Percentiles rank a stretch among this genome's conserved stretches.
These are phyloP conservation scores for Sinelater perroti DNA, from an alignment of 2,888 invertebrate species.

Conservation along the genomic window DNA sequence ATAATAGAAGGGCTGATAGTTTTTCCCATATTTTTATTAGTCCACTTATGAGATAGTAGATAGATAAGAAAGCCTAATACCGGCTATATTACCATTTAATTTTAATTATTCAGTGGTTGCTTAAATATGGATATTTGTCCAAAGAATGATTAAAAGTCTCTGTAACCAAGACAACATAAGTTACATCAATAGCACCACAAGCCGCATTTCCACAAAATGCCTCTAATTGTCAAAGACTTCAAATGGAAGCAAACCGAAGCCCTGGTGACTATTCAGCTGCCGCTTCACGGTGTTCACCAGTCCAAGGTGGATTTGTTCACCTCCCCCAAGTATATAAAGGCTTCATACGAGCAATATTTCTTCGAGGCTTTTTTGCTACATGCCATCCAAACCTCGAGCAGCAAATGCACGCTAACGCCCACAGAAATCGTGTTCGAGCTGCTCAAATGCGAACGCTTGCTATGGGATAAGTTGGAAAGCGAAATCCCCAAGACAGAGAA, in stretches of 20 bases:
- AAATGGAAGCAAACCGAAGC: constrained; percentile 77
- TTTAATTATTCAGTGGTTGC: too few species aligned
- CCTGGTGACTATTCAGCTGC: constrained; percentile 70
- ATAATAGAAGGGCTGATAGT: too few species aligned
- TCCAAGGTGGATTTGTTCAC: constrained; percentile 76
- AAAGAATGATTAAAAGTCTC: too few species aligned
- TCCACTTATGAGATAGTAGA: too few species aligned
- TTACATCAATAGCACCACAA: too few species aligned
- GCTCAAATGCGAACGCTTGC: constrained; percentile 65
- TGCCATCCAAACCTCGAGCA: constrained; percentile 68
- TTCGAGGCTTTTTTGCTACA: constrained; percentile 77
- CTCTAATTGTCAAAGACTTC: constrained; percentile 78
- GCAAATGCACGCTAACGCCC: constrained; percentile 71
- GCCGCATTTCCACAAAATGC: too few species aligned
- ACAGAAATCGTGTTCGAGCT: constrained; percentile 73
- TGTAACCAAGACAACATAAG: background rate
- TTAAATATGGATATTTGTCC: too few species aligned
- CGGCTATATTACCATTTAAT: too few species aligned
- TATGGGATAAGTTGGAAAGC: constrained; percentile 69
- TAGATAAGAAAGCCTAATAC: too few species aligned
- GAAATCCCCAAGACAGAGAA: constrained; percentile 67
- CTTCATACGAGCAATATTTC: constrained; percentile 75
- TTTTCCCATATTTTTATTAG: too few species aligned
- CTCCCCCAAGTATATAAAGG: constrained; percentile 75
- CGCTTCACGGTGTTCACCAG: constrained; percentile 68